A percentile compares a stretch with the other conserved stretches of the same genome.
phyloP scores from a whole-genome alignment of 2,113 vertebrate species.

The Acanthochromis polyacanthus region DNA sequence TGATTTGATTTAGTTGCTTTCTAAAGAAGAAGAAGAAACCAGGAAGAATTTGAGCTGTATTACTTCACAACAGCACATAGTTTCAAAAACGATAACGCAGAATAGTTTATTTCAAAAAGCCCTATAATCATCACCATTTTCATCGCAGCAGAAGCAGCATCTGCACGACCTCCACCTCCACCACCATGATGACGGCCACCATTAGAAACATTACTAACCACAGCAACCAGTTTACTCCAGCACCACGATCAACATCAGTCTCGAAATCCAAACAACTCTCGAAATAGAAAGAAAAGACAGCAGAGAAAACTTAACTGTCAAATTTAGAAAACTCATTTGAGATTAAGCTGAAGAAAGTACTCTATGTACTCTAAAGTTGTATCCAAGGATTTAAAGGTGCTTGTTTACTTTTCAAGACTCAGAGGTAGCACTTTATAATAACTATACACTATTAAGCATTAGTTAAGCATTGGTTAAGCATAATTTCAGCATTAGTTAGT shows the following conservation, averaged over 20 bases:
- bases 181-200: neutral
- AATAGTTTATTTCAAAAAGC: neutral
- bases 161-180: neutral
- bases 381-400: neutral
- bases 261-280: neutral
- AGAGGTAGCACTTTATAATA: too few species aligned
- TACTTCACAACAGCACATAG: neutral
- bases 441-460: too few species aligned
- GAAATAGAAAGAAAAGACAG: neutral
- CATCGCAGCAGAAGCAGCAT: neutral
- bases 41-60: neutral
- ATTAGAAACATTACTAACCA: neutral
- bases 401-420: neutral
- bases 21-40: too few species aligned
- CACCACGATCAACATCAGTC: constrained; percentile 20
- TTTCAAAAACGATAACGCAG: neutral
- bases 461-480: too few species aligned
- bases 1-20: neutral
- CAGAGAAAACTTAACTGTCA: neutral
- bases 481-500: too few species aligned
- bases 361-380: neutral
- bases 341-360: neutral
- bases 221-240: neutral
- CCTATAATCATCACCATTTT: neutral
- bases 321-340: constrained; percentile 19